Percentiles rank a stretch among this genome's conserved stretches.
phyloP scores from a whole-genome alignment of 2,888 invertebrate genomes.

The Macaria liturata region DNA sequence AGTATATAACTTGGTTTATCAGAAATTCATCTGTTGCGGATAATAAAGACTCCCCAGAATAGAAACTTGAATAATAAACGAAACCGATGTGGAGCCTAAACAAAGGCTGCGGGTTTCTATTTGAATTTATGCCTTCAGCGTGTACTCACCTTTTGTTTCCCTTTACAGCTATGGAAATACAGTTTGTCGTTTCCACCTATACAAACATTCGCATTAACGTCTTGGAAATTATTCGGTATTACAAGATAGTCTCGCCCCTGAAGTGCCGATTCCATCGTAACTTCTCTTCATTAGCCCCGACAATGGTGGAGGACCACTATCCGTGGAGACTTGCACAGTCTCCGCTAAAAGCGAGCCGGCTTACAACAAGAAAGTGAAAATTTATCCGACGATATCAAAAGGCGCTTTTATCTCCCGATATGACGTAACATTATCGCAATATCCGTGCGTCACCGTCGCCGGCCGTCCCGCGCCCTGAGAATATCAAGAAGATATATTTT shows the following conservation, averaged over 20 bases:
- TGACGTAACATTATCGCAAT: conserved; percentile 78
- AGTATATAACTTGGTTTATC: conserved; percentile 39
- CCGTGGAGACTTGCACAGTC: conserved; percentile 11
- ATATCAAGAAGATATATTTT: conserved; percentile 81
- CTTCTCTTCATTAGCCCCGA: conserved; percentile 10
- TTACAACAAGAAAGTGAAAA: conserved; percentile 59
- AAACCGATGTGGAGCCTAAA: conserved; percentile 30
- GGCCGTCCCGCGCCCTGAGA: conserved; percentile 71
- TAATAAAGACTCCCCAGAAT: conserved; percentile 37
- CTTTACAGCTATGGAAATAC: conserved; percentile 19
- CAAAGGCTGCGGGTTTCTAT: conserved; percentile 26
- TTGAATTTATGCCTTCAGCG: conserved; percentile 23
- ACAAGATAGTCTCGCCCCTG: conserved; percentile 4
- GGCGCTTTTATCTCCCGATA: conserved; percentile 69
- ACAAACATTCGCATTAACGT: conserved; percentile 13
- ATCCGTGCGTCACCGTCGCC: conserved; percentile 64
- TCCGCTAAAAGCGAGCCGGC: conserved; percentile 28
- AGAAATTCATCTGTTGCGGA: conserved; percentile 37
- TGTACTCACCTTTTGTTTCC: conserved; percentile 14
- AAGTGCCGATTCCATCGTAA: conserved; percentile 5
- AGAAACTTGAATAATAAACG: conserved; percentile 37
- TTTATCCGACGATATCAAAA: conserved; percentile 68
- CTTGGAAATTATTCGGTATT: conserved; percentile 27
- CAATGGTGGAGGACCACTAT: conserved; percentile 9
- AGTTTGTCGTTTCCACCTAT: conserved; percentile 5